Base-by-base conservation (phyloP, 2,888 invertebrate genomes). In the Polyommatus iphigenia region DNA sequence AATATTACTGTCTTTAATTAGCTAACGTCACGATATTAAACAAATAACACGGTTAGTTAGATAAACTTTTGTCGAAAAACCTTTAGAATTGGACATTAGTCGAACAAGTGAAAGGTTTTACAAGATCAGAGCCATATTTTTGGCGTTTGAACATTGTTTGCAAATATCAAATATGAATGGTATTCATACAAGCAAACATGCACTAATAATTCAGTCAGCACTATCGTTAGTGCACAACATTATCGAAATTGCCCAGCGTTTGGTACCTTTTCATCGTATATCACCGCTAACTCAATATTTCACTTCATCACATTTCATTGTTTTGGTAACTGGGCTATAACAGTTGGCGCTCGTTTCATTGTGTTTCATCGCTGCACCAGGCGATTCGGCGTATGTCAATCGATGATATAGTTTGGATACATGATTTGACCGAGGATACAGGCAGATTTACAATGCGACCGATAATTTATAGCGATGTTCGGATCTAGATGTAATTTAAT, bases 401-500 rank as follows among this genome's bases (percentile, higher is more conserved):
- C 87, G 84, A 87, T 87, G 88, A 88, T 89, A 87, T 88, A 89
- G 89, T 89, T 90, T 86, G 88, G 87, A 82, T 84, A 87, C 88
- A 88, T 91, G 92, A 91, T 91, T 91, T 90, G 91, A 90, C 89
- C 90, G 89, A 87, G 89, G 89, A 90, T 91, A 91, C 89, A 89
- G 89, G 89, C 91, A 91, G 92, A 92, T 93, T 93, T 93, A 94
- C 91, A 92, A 90, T 92, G 90, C 89, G 86, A 86, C 87, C 87
- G 83, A 87, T 90, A 91, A 93, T 94, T 93, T 93, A 94, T 93
- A 84, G 91, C 89, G 88, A 87, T 93, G 93, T 93, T 91, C 91
- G 89, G 89, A 90, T 92, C 91, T 91, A 92, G 91, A 92, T 92
- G 91, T 93, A 92, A 93, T 94, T 93, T 93, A 94, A 92, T 92